Evolutionary conservation across 2,797 vertebrate genomes (phyloP).

Genomic region (Artibeus jamaicensis): DNA sequence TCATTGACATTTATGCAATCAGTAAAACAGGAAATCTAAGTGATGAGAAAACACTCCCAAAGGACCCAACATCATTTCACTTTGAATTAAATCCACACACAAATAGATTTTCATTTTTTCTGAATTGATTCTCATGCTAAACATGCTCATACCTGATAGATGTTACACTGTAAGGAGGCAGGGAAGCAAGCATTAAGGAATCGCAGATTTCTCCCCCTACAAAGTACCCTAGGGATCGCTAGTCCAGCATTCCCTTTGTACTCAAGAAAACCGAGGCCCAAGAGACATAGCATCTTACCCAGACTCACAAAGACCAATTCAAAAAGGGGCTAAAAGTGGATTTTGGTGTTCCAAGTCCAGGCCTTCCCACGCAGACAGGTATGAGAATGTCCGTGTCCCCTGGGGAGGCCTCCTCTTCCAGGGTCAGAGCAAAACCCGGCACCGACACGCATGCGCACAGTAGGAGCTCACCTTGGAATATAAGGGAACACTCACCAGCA

Average conservation of each 20-base stretch:
- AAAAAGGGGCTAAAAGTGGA: not conserved
- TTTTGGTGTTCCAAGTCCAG: not conserved
- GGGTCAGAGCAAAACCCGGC: not conserved
- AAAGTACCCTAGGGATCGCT: not conserved
- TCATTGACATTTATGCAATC: conserved; percentile 32
- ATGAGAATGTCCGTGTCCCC: not conserved
- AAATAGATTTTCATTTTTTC: not conserved
- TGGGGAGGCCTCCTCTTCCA: not conserved
- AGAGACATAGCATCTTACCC: not conserved
- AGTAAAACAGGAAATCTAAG: conserved; percentile 33
- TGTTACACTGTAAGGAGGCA: not conserved
- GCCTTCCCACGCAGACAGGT: not conserved
- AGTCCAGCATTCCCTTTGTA: not conserved
- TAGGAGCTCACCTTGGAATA: not conserved
- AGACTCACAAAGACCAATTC: conserved; percentile 20
- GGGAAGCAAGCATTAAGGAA: not conserved
- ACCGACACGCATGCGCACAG: not conserved
- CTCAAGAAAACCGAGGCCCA: not conserved
- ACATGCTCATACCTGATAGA: not conserved
- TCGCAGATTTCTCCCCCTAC: not conserved
- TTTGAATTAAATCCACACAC: conserved; percentile 11
- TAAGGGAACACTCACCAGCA: not conserved
- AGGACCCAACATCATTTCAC: conserved; percentile 24
- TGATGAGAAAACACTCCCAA: conserved; percentile 16
- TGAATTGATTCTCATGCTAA: conserved; percentile 36